Evolutionary conservation across 2,888 invertebrate genomes (phyloP).

Genomic region (Neoascia interrupta): DNA sequence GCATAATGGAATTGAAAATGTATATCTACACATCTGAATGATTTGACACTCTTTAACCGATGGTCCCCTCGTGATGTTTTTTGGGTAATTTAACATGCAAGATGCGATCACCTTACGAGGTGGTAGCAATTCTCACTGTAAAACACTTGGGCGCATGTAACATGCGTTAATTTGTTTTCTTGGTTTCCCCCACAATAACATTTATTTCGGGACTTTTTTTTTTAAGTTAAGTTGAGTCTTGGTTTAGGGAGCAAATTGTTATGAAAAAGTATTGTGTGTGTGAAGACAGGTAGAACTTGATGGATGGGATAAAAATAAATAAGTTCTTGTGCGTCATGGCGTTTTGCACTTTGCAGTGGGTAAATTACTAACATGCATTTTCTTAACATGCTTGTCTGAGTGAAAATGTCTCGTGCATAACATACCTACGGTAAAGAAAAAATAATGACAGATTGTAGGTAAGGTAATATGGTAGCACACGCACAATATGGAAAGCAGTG

Average conservation of each 20-base stretch:
- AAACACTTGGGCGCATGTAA: constrained; percentile 29
- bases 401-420: too few species aligned
- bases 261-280: constrained; percentile 5
- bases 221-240: too few species aligned
- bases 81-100: constrained; percentile 54
- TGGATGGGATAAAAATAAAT: constrained; percentile 17
- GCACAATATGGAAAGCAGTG: too few species aligned
- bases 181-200: constrained; percentile 40
- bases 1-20: too few species aligned
- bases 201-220: too few species aligned
- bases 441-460: too few species aligned
- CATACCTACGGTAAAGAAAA: too few species aligned
- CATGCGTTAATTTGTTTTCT: constrained; percentile 51
- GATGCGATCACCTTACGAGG: constrained; percentile 53
- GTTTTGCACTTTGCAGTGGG: constrained; percentile 5
- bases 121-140: constrained; percentile 1
- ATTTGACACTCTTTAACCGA: constrained; percentile 32
- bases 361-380: too few species aligned
- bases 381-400: too few species aligned
- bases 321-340: constrained; percentile 45
- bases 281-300: constrained; percentile 21
- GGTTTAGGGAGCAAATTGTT: too few species aligned
- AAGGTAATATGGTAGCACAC: too few species aligned
- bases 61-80: neutral
- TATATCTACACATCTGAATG: too few species aligned